Percentiles rank a stretch among this genome's conserved stretches.
These are phyloP conservation scores for Heterocephalus glaber DNA, from an alignment of 2,113 vertebrate genomes.

Conservation along the genomic window DNA sequence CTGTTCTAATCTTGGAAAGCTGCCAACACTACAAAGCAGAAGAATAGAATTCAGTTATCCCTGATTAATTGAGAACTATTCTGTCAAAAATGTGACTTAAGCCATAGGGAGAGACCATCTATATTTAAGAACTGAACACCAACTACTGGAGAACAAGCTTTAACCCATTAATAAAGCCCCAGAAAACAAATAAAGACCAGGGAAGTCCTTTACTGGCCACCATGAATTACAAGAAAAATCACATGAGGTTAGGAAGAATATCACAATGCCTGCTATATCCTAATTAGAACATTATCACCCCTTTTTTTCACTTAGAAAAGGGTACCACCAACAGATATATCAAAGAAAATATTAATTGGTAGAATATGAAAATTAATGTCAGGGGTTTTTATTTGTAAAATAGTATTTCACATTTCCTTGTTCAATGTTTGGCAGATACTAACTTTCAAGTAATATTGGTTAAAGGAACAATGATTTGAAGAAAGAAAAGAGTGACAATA, in stretches of 20 bases:
- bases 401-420: background rate
- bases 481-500: background rate
- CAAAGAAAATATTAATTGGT: background rate
- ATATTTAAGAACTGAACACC: background rate
- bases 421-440: background rate
- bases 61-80: slow-evolving; percentile 42
- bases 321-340: background rate
- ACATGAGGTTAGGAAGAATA: background rate
- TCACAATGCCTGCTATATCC: background rate
- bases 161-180: background rate
- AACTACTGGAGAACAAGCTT: background rate
- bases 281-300: background rate
- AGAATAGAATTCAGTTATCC: slow-evolving; percentile 33
- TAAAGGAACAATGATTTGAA: slow-evolving; percentile 13
- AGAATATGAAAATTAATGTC: background rate
- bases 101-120: background rate
- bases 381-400: background rate
- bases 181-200: background rate
- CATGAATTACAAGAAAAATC: background rate
- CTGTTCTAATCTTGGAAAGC: slow-evolving; percentile 48
- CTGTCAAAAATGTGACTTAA: slow-evolving; percentile 14
- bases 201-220: background rate
- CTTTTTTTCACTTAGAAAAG: background rate
- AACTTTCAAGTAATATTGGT: slow-evolving; percentile 15
- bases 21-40: slow-evolving; percentile 31